Conservation (phyloP, 2,888 invertebrate species). For the Rhopalosiphum nymphaeae region DNA sequence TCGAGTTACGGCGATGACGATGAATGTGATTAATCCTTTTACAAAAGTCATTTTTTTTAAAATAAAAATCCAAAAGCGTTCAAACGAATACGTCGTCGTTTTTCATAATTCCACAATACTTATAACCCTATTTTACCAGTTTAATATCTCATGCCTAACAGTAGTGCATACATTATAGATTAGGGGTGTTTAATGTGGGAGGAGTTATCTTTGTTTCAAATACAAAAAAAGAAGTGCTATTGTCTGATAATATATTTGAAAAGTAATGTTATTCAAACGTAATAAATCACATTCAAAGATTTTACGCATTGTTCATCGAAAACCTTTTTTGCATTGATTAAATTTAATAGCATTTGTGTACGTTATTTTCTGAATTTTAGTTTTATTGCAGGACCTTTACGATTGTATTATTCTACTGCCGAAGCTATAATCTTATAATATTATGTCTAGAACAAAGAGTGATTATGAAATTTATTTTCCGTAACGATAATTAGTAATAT, state of each 20-base stretch:
- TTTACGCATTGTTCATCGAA: not conserved
- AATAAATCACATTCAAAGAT: not conserved
- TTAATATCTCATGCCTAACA: not conserved
- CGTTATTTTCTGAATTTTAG: not conserved
- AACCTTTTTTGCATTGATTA: not conserved
- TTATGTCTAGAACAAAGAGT: not conserved
- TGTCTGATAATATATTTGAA: not conserved
- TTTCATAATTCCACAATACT: not conserved
- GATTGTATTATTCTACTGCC: not conserved
- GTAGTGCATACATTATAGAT: not conserved
- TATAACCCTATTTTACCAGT: not conserved
- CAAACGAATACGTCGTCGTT: not conserved
- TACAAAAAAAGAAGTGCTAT: not conserved
- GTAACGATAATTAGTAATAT: not conserved
- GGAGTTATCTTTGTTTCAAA: not conserved
- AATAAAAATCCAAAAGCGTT: not conserved
- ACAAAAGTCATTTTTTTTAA: not conserved
- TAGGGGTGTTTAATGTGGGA: not conserved
- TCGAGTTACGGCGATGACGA: not conserved
- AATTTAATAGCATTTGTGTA: not conserved
- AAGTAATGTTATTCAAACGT: not conserved
- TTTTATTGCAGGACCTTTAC: not conserved
- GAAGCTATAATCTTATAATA: not conserved
- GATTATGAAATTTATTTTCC: not conserved
- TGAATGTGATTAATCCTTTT: not conserved